Evolutionary conservation across 2,797 vertebrate genomes (phyloP), one percentile per base, ranked within the genome.

Genomic region (Rhinoraja longicauda): DNA sequence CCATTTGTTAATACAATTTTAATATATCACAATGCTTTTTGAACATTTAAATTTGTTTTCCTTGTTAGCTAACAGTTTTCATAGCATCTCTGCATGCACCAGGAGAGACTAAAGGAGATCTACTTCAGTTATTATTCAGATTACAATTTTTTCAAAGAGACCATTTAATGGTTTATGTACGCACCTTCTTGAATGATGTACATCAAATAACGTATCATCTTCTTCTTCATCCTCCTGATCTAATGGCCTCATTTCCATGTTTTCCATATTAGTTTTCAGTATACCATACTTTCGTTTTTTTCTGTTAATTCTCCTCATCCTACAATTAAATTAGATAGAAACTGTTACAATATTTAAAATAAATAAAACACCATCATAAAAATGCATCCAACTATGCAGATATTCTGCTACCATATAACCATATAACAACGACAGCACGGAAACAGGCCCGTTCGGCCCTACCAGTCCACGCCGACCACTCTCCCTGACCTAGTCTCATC

Each of bases 221-320:
- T 92, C 90, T 53, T 92, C 90, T 73, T 92, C 90, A 75, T 92
- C 90, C 19, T 92, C 90, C 39, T 92, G 90, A 92, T 92, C 90
- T 75, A 92, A 92, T 73, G 90, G 90, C 15, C 39, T 75, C 90
- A 92, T 92, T 75, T 92, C 90, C 90, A 92, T 75, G 39, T 92
- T 92, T 75, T 75, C 90, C 15, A 92, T 39, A 73, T 92, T 45
- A 73, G 90, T 75, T 53, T 75, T 92, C 36, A 92, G 39, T 53
- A 92, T n/a, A 75, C 90, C 90, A 92, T 92, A 92, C 39, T 92
- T 92, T 5, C 90, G 39, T 24, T 72, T 92, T 75, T 92, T 92
- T 92, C 90, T 92, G 39, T 92, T 73, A 92, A 92, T 75, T 17
- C 24, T 92, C 6, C 90, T 92, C 39, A 92, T 73, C 70, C 90